Evolutionary conservation across 2,113 vertebrate genomes (phyloP).

Genomic region (Edolisoma coerulescens): DNA sequence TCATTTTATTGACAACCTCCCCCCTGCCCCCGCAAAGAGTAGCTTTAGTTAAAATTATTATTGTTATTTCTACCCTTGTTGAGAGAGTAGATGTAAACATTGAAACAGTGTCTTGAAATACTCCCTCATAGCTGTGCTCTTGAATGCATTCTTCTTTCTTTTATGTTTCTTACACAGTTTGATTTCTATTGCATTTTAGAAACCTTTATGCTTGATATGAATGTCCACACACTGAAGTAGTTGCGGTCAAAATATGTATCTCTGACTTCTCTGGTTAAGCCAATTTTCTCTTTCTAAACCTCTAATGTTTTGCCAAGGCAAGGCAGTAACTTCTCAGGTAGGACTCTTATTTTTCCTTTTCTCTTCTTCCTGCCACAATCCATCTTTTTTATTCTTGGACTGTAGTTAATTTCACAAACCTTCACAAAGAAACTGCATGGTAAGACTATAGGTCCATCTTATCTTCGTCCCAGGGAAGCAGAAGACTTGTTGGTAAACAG

Average conservation of each 20-base stretch:
- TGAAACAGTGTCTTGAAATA: not conserved
- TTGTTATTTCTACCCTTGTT: conserved; percentile 6
- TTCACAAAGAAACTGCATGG: not conserved
- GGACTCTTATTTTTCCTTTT: not conserved
- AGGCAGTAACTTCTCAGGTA: not conserved
- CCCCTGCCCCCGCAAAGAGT: not conserved
- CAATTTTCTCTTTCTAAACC: not conserved
- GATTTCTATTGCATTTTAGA: not conserved
- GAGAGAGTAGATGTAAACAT: not conserved
- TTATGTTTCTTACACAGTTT: not conserved
- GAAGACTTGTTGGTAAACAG: not conserved
- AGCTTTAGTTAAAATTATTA: conserved; percentile 1
- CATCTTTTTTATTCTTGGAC: not conserved
- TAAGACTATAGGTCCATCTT: not conserved
- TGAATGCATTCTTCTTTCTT: not conserved
- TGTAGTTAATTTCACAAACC: not conserved
- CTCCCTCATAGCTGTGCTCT: not conserved
- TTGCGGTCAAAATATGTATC: not conserved
- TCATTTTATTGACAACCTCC: not conserved
- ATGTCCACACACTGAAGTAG: not conserved
- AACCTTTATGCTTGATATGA: not conserved
- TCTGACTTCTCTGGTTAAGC: not conserved
- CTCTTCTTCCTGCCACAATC: not conserved
- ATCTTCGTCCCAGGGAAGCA: not conserved
- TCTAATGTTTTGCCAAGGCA: not conserved